Evolutionary conservation across 2,113 vertebrate species (phyloP).

Genomic region (Myotis brandtii): DNA sequence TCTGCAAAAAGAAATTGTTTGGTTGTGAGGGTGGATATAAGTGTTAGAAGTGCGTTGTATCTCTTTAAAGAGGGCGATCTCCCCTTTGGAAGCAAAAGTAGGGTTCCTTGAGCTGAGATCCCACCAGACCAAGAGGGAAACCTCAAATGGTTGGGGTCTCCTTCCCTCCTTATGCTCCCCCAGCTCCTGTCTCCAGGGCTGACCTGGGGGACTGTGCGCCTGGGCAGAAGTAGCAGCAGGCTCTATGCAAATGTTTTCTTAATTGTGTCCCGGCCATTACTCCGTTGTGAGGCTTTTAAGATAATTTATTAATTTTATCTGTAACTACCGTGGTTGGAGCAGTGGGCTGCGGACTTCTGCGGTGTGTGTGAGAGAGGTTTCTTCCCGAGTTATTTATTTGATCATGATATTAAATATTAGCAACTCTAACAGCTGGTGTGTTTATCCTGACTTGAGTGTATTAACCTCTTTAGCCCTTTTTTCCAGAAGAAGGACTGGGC

Average conservation of each 20-base stretch:
- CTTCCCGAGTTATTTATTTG: conserved; percentile 88
- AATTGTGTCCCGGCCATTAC: conserved; percentile 74
- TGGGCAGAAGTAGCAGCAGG: neutral
- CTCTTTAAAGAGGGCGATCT: neutral
- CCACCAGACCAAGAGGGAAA: neutral
- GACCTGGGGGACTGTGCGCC: neutral
- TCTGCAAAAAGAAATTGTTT: neutral
- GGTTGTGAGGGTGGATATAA: neutral
- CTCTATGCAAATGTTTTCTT: conserved; percentile 70
- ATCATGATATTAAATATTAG: conserved; percentile 92
- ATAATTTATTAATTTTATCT: conserved; percentile 81
- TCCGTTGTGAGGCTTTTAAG: conserved; percentile 76
- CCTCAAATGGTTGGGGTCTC: neutral
- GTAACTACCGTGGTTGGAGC: conserved; percentile 74
- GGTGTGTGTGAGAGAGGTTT: conserved; percentile 69
- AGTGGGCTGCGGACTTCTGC: neutral
- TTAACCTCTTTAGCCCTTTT: conserved; percentile 92
- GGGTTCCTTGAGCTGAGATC: neutral
- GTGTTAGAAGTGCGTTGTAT: neutral
- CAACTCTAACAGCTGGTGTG: conserved; percentile 93
- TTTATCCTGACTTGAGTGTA: conserved; percentile 94
- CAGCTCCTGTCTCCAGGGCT: neutral
- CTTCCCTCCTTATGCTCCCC: neutral
- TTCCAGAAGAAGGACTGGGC: conserved; percentile 91
- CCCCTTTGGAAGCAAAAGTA: neutral